A percentile compares a stretch with the other conserved stretches of the same genome.
These are phyloP conservation scores for Penelope pileata DNA, from an alignment of 2,113 vertebrate species.

Conservation along the genomic window DNA sequence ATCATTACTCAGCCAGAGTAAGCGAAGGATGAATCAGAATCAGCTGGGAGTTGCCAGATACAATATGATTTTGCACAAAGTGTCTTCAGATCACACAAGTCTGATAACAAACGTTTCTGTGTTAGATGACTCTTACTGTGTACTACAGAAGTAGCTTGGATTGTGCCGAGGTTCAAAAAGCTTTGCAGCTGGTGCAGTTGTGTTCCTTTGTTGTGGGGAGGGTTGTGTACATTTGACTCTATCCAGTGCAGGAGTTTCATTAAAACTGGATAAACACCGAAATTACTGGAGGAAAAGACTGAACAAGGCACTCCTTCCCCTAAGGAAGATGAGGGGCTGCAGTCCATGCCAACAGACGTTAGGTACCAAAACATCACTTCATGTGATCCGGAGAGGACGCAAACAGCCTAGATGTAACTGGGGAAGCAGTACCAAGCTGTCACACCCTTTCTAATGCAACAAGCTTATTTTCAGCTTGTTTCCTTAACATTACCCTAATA, in stretches of 20 bases:
- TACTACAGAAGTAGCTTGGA: neutral
- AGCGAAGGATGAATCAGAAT: neutral
- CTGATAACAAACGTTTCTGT: neutral
- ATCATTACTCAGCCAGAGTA: neutral
- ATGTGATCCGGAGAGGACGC: neutral
- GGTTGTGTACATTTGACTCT: neutral
- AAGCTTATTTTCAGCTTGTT: slow-evolving; percentile 32
- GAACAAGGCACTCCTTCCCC: neutral
- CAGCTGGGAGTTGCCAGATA: fast-evolving
- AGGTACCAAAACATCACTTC: neutral
- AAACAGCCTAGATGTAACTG: neutral
- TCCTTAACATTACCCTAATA: neutral
- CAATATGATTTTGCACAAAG: neutral
- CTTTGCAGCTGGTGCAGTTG: neutral
- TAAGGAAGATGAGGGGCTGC: neutral
- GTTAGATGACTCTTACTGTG: neutral
- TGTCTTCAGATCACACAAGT: fast-evolving
- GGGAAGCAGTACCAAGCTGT: neutral
- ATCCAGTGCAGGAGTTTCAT: neutral
- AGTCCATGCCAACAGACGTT: neutral
- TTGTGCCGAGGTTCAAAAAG: neutral
- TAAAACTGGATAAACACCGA: neutral
- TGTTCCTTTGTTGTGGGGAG: neutral
- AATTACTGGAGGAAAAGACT: neutral
- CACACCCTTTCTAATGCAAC: neutral